A percentile compares a stretch with the other conserved stretches of the same genome.
These are phyloP conservation scores for Eubasilissa splendida DNA, from an alignment of 2,888 invertebrate species.

Conservation along the genomic window DNA sequence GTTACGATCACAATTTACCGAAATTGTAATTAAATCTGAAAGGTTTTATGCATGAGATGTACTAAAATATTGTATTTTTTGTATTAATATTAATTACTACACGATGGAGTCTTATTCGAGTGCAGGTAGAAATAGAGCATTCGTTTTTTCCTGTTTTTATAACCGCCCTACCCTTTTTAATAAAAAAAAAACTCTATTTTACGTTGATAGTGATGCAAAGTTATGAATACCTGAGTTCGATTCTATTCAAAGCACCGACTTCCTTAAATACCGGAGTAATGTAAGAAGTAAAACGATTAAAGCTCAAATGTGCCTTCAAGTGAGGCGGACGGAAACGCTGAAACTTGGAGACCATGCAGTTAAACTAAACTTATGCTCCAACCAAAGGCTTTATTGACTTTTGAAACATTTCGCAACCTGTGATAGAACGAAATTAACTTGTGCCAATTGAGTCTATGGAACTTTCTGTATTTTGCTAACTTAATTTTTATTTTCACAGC, in stretches of 20 bases:
- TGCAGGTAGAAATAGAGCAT: too few species aligned
- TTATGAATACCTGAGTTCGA: neutral
- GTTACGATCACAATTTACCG: too few species aligned
- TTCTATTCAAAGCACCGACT: neutral
- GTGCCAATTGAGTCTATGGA: neutral
- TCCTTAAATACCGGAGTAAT: slow-evolving; percentile 25
- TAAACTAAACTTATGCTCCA: slow-evolving; percentile 45
- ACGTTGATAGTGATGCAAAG: too few species aligned
- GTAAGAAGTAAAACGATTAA: slow-evolving; percentile 46
- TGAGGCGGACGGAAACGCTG: slow-evolving; percentile 34
- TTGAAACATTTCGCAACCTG: slow-evolving; percentile 24
- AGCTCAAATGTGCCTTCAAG: slow-evolving; percentile 36
- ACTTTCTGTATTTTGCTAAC: neutral
- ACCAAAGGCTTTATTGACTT: slow-evolving; percentile 41
- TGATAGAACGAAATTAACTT: slow-evolving; percentile 11
- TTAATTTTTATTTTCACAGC: too few species aligned
- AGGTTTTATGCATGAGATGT: too few species aligned
- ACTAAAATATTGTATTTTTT: too few species aligned
- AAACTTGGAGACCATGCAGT: slow-evolving; percentile 29
- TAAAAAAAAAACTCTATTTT: too few species aligned
- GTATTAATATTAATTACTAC: too few species aligned
- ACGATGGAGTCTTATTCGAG: too few species aligned
- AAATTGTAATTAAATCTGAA: too few species aligned
- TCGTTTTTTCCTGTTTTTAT: too few species aligned
- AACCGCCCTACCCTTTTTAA: too few species aligned